Evolutionary conservation across 2,113 vertebrate genomes (phyloP).

Genomic region (Amphilophus citrinellus): DNA sequence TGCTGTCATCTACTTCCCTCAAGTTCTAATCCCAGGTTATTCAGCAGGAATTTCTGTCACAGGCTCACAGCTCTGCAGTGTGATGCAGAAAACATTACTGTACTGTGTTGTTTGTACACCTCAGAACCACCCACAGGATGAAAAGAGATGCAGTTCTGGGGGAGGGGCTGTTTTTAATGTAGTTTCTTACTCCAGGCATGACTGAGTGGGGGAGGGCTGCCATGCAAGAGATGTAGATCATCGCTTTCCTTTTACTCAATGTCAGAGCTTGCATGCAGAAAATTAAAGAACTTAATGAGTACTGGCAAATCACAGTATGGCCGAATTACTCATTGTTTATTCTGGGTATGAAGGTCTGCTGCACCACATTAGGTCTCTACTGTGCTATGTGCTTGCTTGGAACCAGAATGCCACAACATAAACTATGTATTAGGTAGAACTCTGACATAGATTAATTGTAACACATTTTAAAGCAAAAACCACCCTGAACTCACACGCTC

Average conservation of each 20-base stretch:
- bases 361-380: constrained; percentile 11
- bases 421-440: constrained; percentile 42
- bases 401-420: constrained; percentile 31
- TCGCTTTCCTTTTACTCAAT: constrained; percentile 67
- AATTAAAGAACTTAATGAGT: constrained; percentile 65
- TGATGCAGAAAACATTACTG: constrained; percentile 6
- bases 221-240: constrained; percentile 48
- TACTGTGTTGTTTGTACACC: constrained; percentile 25
- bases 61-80: neutral
- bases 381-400: constrained; percentile 31
- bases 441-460: constrained; percentile 32
- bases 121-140: constrained; percentile 24
- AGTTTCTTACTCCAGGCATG: constrained; percentile 57
- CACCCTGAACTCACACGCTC: too few species aligned
- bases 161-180: constrained; percentile 52
- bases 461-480: too few species aligned
- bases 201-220: constrained; percentile 42
- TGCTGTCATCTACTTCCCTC: neutral
- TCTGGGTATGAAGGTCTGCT: constrained; percentile 35
- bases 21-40: constrained; percentile 1
- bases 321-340: constrained; percentile 49
- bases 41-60: neutral
- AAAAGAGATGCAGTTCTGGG: constrained; percentile 24
- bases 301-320: constrained; percentile 53
- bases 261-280: constrained; percentile 44